Conservation (phyloP, 2,113 vertebrate genomes). For the Ptilonorhynchus violaceus region DNA sequence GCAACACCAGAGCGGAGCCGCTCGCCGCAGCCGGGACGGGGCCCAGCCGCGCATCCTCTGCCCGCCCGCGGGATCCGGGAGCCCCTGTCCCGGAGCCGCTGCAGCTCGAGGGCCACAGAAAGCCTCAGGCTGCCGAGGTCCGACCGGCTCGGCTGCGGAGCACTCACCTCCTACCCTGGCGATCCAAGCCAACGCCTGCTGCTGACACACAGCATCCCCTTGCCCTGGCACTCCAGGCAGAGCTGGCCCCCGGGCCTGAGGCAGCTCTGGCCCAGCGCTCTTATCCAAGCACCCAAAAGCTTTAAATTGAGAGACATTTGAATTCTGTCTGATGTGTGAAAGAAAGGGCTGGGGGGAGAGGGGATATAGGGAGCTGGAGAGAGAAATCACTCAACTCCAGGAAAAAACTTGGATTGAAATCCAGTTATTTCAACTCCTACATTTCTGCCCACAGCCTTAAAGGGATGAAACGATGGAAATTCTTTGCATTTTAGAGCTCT, state of each 20-base stretch:
- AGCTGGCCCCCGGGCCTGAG: neutral
- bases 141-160: fast-evolving
- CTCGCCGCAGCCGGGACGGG: fast-evolving
- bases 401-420: neutral
- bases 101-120: neutral
- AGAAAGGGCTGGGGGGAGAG: neutral
- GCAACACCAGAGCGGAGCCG: fast-evolving
- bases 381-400: neutral
- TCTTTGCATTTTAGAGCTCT: neutral
- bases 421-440: conserved; percentile 9
- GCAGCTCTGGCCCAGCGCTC: neutral
- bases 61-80: fast-evolving
- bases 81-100: neutral
- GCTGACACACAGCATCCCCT: neutral
- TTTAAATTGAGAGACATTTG: neutral
- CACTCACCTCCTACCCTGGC: neutral
- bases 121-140: neutral
- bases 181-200: fast-evolving
- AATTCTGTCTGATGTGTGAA: neutral
- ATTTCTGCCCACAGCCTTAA: neutral
- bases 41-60: fast-evolving
- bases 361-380: neutral
- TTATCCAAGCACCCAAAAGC: neutral
- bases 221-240: fast-evolving
- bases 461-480: neutral